These are phyloP conservation scores for Drosophila aff. DNA, from an alignment of 1,140 invertebrate species.

Conservation along the genomic window DNA sequence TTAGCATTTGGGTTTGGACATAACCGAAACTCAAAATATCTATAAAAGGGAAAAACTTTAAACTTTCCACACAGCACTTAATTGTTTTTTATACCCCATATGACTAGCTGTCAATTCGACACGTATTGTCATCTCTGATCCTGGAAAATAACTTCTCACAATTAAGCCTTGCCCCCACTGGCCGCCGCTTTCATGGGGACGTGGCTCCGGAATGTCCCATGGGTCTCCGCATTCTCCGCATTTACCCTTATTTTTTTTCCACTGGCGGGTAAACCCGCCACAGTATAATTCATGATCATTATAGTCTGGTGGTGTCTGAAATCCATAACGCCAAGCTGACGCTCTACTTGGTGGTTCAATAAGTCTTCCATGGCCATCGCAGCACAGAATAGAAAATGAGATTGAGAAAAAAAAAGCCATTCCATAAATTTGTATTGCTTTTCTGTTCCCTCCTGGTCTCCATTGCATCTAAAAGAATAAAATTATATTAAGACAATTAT, in stretches of 20 bases:
- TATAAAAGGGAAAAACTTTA: slow-evolving; percentile 15
- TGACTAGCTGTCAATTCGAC: slow-evolving; percentile 93
- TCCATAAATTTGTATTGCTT: background rate
- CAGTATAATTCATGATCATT: slow-evolving; percentile 96
- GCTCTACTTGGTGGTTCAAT: slow-evolving; percentile 94
- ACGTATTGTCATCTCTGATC: slow-evolving; percentile 89
- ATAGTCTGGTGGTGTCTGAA: slow-evolving; percentile 91
- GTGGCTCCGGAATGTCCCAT: slow-evolving; percentile 90
- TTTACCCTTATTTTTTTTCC: slow-evolving; percentile 90
- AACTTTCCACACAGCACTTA: background rate
- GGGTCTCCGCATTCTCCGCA: slow-evolving; percentile 96
- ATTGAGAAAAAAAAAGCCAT: background rate
- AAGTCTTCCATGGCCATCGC: slow-evolving; percentile 90
- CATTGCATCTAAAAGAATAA: background rate
- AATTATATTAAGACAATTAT: too few relatives aligned
- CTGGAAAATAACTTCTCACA: slow-evolving; percentile 90
- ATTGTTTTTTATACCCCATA: slow-evolving; percentile 86
- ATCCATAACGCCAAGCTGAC: slow-evolving; percentile 90
- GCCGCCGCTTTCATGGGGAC: slow-evolving; percentile 93
- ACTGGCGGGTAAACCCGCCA: slow-evolving; percentile 93
- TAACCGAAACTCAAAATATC: slow-evolving; percentile 94
- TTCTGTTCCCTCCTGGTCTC: background rate
- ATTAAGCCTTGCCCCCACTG: slow-evolving; percentile 93
- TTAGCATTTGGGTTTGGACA: slow-evolving; percentile 89
- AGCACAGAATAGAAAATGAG: slow-evolving; percentile 8